Percentiles rank a stretch among this genome's conserved stretches.
Conservation (phyloP, 2,113 vertebrate genomes). For the Micronisus gabar region DNA sequence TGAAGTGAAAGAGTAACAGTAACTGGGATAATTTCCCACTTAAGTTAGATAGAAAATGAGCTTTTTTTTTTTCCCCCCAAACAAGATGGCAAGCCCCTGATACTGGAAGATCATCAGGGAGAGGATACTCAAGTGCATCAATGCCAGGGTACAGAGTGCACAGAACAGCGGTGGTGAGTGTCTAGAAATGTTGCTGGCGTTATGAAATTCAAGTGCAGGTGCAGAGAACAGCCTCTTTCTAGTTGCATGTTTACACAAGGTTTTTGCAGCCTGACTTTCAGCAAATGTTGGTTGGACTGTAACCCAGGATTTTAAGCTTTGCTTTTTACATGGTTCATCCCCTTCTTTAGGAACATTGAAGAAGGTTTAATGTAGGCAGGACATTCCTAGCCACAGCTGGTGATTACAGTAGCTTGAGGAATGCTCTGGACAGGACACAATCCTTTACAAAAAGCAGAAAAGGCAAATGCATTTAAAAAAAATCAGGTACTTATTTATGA, state of each 20-base stretch:
- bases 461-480: neutral
- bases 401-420: neutral
- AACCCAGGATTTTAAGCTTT: neutral
- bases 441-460: neutral
- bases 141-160: neutral
- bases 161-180: neutral
- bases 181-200: neutral
- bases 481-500: neutral
- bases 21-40: neutral
- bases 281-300: neutral
- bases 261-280: neutral
- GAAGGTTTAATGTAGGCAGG: neutral
- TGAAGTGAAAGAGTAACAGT: neutral
- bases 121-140: neutral
- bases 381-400: neutral
- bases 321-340: neutral
- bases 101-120: neutral
- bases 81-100: neutral
- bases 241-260: neutral
- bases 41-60: neutral
- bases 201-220: neutral
- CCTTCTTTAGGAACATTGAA: neutral
- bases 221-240: neutral
- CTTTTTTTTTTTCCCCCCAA: rapidly evolving
- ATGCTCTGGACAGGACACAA: neutral